Base-by-base conservation (phyloP, 2,888 invertebrate genomes). In the Acrobasis suavella region DNA sequence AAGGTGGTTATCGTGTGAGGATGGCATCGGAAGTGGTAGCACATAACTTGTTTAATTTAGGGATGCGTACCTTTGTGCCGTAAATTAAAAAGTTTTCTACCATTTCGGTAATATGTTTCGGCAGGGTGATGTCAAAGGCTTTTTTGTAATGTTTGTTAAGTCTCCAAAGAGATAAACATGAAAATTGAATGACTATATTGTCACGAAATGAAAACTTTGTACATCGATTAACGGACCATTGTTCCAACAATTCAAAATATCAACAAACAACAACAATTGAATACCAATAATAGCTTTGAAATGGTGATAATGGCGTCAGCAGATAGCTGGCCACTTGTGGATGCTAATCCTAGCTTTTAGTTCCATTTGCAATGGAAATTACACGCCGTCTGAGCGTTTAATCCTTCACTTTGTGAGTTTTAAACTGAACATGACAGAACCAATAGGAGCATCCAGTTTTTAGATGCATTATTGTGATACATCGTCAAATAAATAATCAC, bases 251-350 rank as follows among this genome's bases (percentile, higher is more conserved):
- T 12, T 49, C 9, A 55, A 38, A 38, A 8, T 16, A 38, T n/a
- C 38, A 22, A 55, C 37, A 55, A 54, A 54, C 38, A 54, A 37
- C 54, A 6, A 7, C 22, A 2, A 32, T 32, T 14, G 38, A 55
- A 74, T 77, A 73, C 80, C 75, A 82, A 83, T 82, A 83, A 83
- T 82, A 77, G 83, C 82, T 80, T 82, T 80, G 72, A 78, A 32
- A 7, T 7, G 32, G 32, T 5, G 7, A 32, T 32, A 32, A 83
- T 78, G 68, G 64, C 70, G 74, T 72, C 72, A 71, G 72, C 72
- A 22, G 46, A 61, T 54, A 42, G 46, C 15, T 78, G 78, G 74
- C 76, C 83, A 81, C 84, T 86, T 80, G 79, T 78, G 76, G 76
- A 82, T 86, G 86, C 82, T 84, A 87, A 87, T 88, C 75, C 74